These are phyloP conservation scores for Creontiades dilutus DNA, from an alignment of 2,888 invertebrate species.

Conservation along the genomic window DNA sequence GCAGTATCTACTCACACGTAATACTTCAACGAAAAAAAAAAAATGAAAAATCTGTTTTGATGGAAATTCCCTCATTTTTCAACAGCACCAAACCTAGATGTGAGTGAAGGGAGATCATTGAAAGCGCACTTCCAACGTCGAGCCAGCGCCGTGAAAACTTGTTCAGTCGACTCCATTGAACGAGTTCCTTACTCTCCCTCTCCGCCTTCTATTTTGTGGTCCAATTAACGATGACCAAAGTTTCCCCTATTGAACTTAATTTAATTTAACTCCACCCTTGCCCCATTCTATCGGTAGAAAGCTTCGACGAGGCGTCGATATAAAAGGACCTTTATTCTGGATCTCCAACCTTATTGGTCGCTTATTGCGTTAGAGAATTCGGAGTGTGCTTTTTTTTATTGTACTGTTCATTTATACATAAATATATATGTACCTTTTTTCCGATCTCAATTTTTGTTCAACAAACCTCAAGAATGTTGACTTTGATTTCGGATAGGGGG, in stretches of 20 bases:
- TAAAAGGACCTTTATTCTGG: background rate
- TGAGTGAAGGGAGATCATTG: background rate
- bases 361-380: no score
- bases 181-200: background rate
- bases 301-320: background rate
- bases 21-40: no score
- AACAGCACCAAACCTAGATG: no score
- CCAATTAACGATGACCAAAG: slow-evolving; percentile 26
- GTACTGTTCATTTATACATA: no score
- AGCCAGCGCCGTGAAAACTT: slow-evolving; percentile 1
- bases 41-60: no score
- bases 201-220: background rate
- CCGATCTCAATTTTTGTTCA: no score
- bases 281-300: background rate
- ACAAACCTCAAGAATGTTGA: no score
- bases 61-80: no score
- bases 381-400: no score
- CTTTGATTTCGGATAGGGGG: no score
- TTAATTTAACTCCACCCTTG: background rate
- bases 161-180: background rate
- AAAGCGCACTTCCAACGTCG: background rate
- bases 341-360: background rate
- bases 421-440: no score
- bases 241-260: slow-evolving; percentile 7
- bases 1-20: no score